A percentile compares a stretch with the other conserved stretches of the same genome.
phyloP scores from a whole-genome alignment of 2,888 invertebrate genomes.

The Nebria brevicollis region DNA sequence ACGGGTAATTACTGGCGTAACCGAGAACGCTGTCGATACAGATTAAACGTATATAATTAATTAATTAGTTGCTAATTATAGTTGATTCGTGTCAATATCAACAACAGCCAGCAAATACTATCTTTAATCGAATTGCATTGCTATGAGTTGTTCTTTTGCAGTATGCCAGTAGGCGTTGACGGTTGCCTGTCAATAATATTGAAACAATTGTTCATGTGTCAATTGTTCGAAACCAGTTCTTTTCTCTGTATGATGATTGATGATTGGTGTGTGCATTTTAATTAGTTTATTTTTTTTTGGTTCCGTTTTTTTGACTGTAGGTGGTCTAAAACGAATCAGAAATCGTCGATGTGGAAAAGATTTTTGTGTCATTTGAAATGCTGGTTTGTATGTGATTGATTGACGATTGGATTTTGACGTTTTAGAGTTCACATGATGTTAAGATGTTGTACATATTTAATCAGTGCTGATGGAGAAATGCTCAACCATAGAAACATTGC shows the following conservation, averaged over 20 bases:
- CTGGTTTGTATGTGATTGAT: neutral
- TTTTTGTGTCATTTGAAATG: neutral
- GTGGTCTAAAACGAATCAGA: neutral
- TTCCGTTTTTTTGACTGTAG: neutral
- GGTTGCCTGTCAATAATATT: neutral
- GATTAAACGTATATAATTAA: slow-evolving; percentile 10
- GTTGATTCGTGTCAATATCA: neutral
- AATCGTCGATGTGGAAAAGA: neutral
- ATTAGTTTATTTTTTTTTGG: neutral
- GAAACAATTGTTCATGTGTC: neutral
- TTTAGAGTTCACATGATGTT: no score
- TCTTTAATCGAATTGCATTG: neutral
- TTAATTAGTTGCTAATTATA: slow-evolving; percentile 6
- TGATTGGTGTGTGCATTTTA: neutral
- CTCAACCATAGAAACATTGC: no score
- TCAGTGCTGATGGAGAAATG: no score
- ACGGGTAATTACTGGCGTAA: neutral
- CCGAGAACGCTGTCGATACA: slow-evolving; percentile 7
- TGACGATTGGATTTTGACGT: neutral
- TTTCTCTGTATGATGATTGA: neutral
- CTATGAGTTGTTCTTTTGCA: neutral
- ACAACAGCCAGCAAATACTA: neutral
- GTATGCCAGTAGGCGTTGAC: neutral
- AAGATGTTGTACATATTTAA: no score
- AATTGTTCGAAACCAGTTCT: neutral